Evolutionary conservation across 2,888 invertebrate species (phyloP).

Genomic region (Polietes domitor): DNA sequence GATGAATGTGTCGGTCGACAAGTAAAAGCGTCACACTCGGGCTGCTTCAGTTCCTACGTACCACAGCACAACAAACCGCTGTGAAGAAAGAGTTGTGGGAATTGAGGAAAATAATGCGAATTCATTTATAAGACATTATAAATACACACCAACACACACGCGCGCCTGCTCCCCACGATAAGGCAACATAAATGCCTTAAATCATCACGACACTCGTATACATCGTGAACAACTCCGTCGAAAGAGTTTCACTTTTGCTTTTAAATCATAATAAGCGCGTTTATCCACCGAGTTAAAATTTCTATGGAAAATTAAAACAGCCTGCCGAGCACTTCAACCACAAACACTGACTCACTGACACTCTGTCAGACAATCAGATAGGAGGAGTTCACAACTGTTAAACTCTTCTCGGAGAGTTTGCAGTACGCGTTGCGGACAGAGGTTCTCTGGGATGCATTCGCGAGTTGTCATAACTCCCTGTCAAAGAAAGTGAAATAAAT

Average conservation of each 20-base stretch:
- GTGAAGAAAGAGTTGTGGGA: slow-evolving; percentile 31
- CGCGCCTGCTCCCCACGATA: background rate
- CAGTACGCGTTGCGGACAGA: too few relatives aligned
- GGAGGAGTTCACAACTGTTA: too few relatives aligned
- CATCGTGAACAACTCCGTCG: background rate
- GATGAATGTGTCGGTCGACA: slow-evolving; percentile 48
- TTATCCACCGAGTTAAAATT: slow-evolving; percentile 32
- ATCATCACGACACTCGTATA: slow-evolving; percentile 30
- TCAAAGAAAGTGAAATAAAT: too few relatives aligned
- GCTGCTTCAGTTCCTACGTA: slow-evolving; percentile 55
- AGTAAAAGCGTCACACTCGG: slow-evolving; percentile 55
- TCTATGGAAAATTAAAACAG: slow-evolving; percentile 32
- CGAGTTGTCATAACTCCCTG: too few relatives aligned
- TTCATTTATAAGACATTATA: slow-evolving; percentile 43
- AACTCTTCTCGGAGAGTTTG: too few relatives aligned
- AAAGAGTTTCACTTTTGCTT: slow-evolving; percentile 34
- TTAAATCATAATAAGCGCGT: slow-evolving; percentile 41
- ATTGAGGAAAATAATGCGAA: slow-evolving; percentile 44
- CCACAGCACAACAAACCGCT: background rate
- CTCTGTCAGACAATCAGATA: too few relatives aligned
- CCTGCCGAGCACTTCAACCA: background rate
- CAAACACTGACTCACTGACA: background rate
- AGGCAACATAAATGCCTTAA: slow-evolving; percentile 38
- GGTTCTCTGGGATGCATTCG: too few relatives aligned
- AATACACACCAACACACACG: slow-evolving; percentile 39